Percentiles rank a stretch among this genome's conserved stretches.
phyloP scores from a whole-genome alignment of 2,888 invertebrate genomes.

The Cerastis leucographa region DNA sequence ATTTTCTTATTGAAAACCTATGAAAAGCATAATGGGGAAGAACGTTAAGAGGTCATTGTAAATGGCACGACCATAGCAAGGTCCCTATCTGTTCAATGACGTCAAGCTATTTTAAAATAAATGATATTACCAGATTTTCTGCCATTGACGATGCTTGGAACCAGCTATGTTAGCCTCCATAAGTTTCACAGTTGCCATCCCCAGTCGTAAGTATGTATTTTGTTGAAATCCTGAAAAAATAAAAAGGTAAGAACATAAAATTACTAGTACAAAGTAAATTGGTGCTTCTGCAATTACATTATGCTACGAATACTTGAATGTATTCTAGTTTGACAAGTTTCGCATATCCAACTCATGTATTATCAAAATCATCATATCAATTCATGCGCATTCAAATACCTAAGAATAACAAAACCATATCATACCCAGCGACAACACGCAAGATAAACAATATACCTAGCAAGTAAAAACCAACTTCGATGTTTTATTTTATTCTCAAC shows the following conservation, averaged over 20 bases:
- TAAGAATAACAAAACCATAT: not conserved
- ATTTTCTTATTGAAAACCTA: not conserved
- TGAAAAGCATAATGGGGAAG: not conserved
- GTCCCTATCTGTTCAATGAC: not conserved
- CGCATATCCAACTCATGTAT: not conserved
- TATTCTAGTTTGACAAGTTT: not conserved
- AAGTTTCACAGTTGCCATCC: not conserved
- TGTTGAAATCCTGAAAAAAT: not conserved
- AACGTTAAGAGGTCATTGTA: not conserved
- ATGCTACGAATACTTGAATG: not conserved
- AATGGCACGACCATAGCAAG: not conserved
- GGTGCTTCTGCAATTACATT: not conserved
- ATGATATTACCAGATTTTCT: not conserved
- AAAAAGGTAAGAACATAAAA: not conserved
- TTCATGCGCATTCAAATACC: not conserved
- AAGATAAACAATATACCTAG: not conserved
- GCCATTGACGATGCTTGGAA: not conserved
- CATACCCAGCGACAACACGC: not conserved
- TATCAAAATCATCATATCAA: not conserved
- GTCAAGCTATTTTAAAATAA: not conserved
- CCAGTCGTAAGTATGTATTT: not conserved
- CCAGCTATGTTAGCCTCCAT: not conserved
- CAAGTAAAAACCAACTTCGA: not conserved
- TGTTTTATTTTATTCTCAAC: too few relatives aligned
- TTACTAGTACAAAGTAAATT: not conserved